A percentile compares a stretch with the other conserved stretches of the same genome.
phyloP scores from a whole-genome alignment of 64 coral and sea anemone species.

The Catalaphyllia jardinei region DNA sequence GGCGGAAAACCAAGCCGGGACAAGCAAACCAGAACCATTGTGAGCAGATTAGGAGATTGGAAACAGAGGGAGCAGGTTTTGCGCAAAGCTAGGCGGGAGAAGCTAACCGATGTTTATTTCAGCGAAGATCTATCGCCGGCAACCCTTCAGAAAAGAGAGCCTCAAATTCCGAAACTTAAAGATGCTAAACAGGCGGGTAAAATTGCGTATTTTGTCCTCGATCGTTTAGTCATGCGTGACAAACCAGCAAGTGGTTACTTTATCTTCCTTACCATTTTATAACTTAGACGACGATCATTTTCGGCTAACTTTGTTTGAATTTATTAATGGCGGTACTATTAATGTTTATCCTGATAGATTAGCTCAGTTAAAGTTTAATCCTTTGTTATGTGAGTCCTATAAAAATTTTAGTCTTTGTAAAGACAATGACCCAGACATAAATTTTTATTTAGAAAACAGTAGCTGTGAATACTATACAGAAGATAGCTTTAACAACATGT shows the following conservation, averaged over 20 bases:
- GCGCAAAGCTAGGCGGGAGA: constrained; percentile 2
- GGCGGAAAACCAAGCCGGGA: neutral
- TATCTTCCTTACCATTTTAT: constrained; percentile 30
- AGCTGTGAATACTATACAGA: constrained; percentile 13
- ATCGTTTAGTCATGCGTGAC: constrained; percentile 17
- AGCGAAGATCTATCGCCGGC: constrained; percentile 19
- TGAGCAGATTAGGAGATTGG: constrained; percentile 14
- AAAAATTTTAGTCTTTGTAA: constrained; percentile 39
- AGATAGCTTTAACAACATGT: constrained; percentile 27
- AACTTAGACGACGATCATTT: constrained; percentile 23
- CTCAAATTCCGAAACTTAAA: constrained; percentile 31
- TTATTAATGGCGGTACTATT: constrained; percentile 17
- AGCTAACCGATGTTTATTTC: constrained; percentile 32
- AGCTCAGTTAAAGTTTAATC: neutral
- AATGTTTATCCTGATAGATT: constrained; percentile 10
- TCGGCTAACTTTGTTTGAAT: constrained; percentile 33
- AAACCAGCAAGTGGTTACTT: constrained; percentile 33
- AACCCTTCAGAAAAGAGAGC: constrained; percentile 34
- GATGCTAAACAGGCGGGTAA: constrained; percentile 42
- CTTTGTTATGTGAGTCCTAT: constrained; percentile 17
- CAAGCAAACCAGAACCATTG: neutral
- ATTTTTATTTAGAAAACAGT: neutral
- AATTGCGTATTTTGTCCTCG: constrained; percentile 52
- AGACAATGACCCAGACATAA: constrained; percentile 18
- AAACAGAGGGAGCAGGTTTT: constrained; percentile 23